Conservation (phyloP, 2,888 invertebrate species). For the Tortrix viridana region DNA sequence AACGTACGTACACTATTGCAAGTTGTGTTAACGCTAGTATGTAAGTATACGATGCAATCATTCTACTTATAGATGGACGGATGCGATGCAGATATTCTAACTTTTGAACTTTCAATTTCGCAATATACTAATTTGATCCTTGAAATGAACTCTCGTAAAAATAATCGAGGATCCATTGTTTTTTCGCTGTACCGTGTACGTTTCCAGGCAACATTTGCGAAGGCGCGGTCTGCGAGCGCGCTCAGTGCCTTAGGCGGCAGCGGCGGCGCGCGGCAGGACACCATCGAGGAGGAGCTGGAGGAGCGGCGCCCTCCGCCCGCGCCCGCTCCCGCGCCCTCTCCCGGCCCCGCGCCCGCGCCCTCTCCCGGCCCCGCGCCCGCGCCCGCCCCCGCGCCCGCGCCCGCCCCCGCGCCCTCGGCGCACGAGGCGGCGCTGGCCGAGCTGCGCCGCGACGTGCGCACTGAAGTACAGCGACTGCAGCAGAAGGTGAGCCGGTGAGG, state of each 20-base stretch:
- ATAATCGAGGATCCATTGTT: neutral
- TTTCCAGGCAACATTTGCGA: constrained; percentile 66
- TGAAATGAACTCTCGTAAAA: too few species aligned
- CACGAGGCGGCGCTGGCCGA: constrained; percentile 84
- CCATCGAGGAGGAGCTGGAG: constrained; percentile 89
- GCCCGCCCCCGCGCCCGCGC: constrained; percentile 54
- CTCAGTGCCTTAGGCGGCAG: constrained; percentile 75
- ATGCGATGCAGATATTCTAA: too few species aligned
- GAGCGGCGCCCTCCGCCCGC: constrained; percentile 70
- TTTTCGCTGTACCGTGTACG: neutral
- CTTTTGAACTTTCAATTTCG: too few species aligned
- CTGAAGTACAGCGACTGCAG: constrained; percentile 73
- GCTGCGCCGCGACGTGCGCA: constrained; percentile 70
- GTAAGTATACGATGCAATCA: too few species aligned
- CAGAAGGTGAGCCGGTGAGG: constrained; percentile 63
- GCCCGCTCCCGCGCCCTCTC: constrained; percentile 51
- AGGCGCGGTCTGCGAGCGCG: constrained; percentile 66
- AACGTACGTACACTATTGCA: too few species aligned
- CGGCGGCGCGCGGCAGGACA: constrained; percentile 86
- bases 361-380: constrained; percentile 50
- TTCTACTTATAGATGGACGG: too few species aligned
- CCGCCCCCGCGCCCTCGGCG: constrained; percentile 53
- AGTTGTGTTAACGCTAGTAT: too few species aligned
- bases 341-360: constrained; percentile 52
- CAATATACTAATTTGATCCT: too few species aligned